Base-by-base conservation (phyloP, 53 echinoderm and acorn worm genomes). In the Arbacia lixula region DNA sequence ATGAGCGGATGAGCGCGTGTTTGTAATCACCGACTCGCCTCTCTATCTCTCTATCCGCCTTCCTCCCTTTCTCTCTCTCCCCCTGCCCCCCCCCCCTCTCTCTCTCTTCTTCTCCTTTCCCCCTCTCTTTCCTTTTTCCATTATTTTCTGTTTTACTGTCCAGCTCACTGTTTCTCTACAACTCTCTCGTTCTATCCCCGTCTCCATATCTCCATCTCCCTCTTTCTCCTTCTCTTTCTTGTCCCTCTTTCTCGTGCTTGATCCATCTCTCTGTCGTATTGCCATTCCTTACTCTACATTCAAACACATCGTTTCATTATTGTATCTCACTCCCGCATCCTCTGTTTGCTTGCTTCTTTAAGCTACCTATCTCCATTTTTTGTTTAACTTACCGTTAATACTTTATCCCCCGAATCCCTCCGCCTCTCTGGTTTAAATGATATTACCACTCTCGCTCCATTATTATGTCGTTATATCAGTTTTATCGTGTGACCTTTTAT, bases 11-110 rank as follows among this genome's bases (percentile, higher is more conserved):
- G 53, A 34, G 14, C 74, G 30, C 31, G 74, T 74, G 53, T 74
- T 74, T 74, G 49, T 74, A 74, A 74, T 74, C 74, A 74, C 74
- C 50, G 32, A 52, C 35, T 34, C 29, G 74, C 53, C 74, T 74
- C 74, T 74, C 30, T 29, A 50, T 28, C 71, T 10, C 64, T 29
- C 4, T 63, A 27, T 32, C 6, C 31, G 17, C 16, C 3, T 64
- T 32, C 31, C 31, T 1, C 29, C 63, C 10, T 63, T 63, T 25
- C 17, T 55, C 17, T n/a, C 26, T 55, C 56, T 56, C 22, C 26
- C 0, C 8, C 56, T n/a, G n/a, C n/a, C n/a, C n/a, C n/a, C n/a
- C n/a, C n/a, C 49, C 71, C 21, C 64, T 29, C 4, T 63, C 63
- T 32, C 6, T 64, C 30, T 34, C 3, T 64, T 32, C 31, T 64